phyloP scores from a whole-genome alignment of 1,140 invertebrate genomes.

The Tetramorium alpestre region DNA sequence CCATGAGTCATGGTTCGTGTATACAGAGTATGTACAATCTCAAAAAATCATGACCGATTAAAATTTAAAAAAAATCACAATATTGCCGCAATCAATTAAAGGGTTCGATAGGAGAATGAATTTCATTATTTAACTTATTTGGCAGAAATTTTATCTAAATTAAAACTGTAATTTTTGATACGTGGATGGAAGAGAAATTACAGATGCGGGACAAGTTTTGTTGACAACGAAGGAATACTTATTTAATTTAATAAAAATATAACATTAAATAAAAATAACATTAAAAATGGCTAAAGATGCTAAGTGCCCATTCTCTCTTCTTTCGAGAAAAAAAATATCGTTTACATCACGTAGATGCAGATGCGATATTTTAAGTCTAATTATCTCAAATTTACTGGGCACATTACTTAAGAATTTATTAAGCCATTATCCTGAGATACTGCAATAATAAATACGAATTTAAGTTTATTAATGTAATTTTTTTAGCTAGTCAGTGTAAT shows the following conservation, averaged over 20 bases:
- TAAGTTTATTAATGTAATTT: constrained; percentile 3
- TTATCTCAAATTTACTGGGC: background rate
- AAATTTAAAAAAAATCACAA: background rate
- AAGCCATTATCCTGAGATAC: background rate
- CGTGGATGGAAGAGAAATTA: background rate
- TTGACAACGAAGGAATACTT: background rate
- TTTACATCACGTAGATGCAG: background rate
- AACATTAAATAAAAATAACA: background rate
- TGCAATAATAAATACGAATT: constrained; percentile 1
- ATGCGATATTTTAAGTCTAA: background rate
- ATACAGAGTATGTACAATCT: no score
- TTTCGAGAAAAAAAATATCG: background rate
- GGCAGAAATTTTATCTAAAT: background rate
- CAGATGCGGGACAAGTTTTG: background rate
- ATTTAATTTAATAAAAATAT: background rate
- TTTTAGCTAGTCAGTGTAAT: background rate
- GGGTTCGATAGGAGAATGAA: no score
- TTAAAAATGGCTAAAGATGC: background rate
- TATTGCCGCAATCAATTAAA: no score
- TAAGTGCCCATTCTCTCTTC: background rate
- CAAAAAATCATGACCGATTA: background rate
- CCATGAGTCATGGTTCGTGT: background rate
- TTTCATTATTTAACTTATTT: no score
- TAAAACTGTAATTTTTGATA: background rate
- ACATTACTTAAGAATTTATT: background rate